phyloP scores from a whole-genome alignment of 2,888 invertebrate genomes.

The Idaea biselata region DNA sequence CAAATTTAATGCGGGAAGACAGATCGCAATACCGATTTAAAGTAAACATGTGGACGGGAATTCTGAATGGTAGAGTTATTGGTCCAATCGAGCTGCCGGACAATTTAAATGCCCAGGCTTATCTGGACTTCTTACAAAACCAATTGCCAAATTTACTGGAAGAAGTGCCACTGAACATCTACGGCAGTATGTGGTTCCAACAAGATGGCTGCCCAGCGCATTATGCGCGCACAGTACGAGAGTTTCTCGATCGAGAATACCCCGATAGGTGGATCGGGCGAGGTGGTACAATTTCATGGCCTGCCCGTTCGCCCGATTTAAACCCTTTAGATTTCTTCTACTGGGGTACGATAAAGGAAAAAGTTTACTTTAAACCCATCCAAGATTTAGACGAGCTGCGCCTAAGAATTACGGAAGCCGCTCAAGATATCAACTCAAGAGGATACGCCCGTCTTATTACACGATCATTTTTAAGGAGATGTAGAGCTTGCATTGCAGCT shows the following conservation, averaged over 20 bases:
- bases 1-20: conserved; percentile 20
- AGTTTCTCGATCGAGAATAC: background rate
- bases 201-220: no score
- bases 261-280: background rate
- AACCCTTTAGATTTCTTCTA: conserved; percentile 26
- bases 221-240: no score
- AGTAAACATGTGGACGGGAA: conserved; percentile 29
- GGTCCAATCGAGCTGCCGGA: conserved; percentile 20
- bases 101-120: conserved; percentile 12
- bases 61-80: conserved; percentile 22
- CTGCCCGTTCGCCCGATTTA: conserved; percentile 27
- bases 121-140: conserved; percentile 13
- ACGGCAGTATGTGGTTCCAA: background rate
- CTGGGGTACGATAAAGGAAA: conserved; percentile 23
- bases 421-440: no score
- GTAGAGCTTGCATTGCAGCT: no score
- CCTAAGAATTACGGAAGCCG: no score
- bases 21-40: conserved; percentile 28
- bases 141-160: background rate
- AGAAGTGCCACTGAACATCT: background rate
- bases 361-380: conserved; percentile 15
- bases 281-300: conserved; percentile 17
- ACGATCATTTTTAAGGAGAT: no score
- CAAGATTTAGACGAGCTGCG: no score
- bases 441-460: no score